Conservation (phyloP, 2,113 vertebrate species). For the Smithornis capensis region DNA sequence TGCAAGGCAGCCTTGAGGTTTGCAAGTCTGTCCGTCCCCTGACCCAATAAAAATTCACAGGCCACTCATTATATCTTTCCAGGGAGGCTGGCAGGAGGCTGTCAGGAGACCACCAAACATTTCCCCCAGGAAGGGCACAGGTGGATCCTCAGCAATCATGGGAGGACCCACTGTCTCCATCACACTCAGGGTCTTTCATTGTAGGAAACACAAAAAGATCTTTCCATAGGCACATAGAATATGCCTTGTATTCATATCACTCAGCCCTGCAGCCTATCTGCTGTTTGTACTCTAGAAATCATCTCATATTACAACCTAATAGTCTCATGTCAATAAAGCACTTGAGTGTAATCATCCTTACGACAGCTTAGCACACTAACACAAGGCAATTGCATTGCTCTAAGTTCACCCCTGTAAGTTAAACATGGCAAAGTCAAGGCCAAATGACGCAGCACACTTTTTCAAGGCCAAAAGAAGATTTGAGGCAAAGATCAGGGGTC, state of each 20-base stretch:
- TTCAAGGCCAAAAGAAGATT: background rate
- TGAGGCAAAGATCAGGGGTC: slow-evolving; percentile 29
- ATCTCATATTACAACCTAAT: background rate
- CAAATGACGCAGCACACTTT: rapidly evolving
- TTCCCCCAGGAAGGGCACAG: rapidly evolving
- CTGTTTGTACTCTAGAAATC: background rate
- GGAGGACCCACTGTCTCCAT: rapidly evolving
- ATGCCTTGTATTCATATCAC: background rate
- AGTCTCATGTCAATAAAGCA: background rate
- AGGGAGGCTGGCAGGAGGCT: background rate
- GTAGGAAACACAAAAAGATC: background rate
- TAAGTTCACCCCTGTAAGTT: background rate
- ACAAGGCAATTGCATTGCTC: background rate
- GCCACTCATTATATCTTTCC: background rate
- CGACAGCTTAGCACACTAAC: background rate
- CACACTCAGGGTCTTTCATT: background rate
- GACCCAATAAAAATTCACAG: background rate
- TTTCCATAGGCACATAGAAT: background rate
- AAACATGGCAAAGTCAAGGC: background rate
- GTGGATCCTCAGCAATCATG: rapidly evolving
- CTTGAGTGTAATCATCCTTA: background rate
- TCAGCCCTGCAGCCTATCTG: background rate
- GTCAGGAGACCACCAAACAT: background rate
- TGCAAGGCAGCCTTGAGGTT: rapidly evolving
- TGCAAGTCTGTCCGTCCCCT: background rate